Base-by-base conservation (phyloP, 2,888 invertebrate species). In the Exephanes ischioxanthus region DNA sequence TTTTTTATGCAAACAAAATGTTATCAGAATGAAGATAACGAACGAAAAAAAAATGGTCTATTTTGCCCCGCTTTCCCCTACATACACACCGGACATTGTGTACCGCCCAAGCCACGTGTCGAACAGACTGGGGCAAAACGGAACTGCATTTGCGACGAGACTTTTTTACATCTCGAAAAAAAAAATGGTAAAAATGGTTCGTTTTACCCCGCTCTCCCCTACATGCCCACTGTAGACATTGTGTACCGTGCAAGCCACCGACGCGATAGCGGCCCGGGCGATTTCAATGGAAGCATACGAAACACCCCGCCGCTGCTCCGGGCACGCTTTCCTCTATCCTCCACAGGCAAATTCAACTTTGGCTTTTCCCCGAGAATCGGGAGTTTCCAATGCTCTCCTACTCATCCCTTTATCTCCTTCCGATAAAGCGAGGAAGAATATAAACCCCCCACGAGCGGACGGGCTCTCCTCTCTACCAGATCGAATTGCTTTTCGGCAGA, bases 401-500 rank as follows among this genome's bases (percentile, higher is more conserved):
- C 78, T 72, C 73, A 70, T 86, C 61, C 75, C 81, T 75, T 84
- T 48, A 68, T 66, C 86, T 68, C 58, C 33, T 58, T 11, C 58
- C 73, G 45, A 53, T 79, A 84, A 26, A 26, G 67, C 53, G 53
- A 41, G 22, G 63, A 22, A 75, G 66, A 19, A 55, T 48, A 77
- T 33, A 67, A 48, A 66, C n/a, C n/a, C n/a, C 14, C 30, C 30
- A 9, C 16, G 26, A 26, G 61, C 61, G 19, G 51, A 11, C 61
- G 19, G 51, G 22, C 51, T 22, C 53, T 75, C 73, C 41, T 41
- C 89, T 63, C 68, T 76, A 73, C 58, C 79, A 86, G 89, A 92
- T 92, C 92, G 90, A 91, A 91, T 92, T 92, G 91, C 91, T 90
- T 90, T 91, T 78, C 55, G 87, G 89, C 89, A 90, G 88, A 90